phyloP scores from a whole-genome alignment of 2,113 vertebrate species.

The Oncorhynchus kisutch region DNA sequence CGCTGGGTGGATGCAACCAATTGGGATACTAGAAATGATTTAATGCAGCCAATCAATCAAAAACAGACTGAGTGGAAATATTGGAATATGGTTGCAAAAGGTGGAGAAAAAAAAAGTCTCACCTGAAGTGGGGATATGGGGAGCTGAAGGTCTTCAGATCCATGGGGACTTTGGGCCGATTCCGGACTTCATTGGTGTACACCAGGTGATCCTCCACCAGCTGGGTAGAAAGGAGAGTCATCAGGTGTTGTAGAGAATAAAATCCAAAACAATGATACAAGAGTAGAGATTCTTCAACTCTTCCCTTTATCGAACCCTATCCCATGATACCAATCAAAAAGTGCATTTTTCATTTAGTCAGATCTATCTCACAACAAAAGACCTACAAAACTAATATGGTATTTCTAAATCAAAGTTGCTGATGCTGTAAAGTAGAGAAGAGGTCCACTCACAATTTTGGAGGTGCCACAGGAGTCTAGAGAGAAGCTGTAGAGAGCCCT shows the following conservation, averaged over 20 bases:
- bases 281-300: neutral
- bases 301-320: neutral
- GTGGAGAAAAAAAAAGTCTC: neutral
- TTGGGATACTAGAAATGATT: slow-evolving; percentile 40
- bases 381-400: neutral
- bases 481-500: slow-evolving; percentile 55
- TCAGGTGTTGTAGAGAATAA: neutral
- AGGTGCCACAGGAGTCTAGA: slow-evolving; percentile 55
- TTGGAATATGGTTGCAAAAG: neutral
- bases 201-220: slow-evolving; percentile 42
- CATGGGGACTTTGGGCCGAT: slow-evolving; percentile 20
- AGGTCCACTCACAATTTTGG: slow-evolving; percentile 34
- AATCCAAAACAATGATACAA: neutral
- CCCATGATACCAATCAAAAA: neutral
- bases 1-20: slow-evolving; percentile 51
- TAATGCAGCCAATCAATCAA: neutral
- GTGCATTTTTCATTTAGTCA: neutral
- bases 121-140: slow-evolving; percentile 56
- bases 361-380: neutral
- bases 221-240: slow-evolving; percentile 19
- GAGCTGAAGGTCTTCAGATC: slow-evolving; percentile 26
- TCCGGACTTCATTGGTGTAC: slow-evolving; percentile 59
- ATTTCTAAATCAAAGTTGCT: neutral
- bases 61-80: neutral
- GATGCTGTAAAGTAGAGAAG: neutral